phyloP scores from a whole-genome alignment of 1,140 invertebrate species.

The Drosophila biarmipes region DNA sequence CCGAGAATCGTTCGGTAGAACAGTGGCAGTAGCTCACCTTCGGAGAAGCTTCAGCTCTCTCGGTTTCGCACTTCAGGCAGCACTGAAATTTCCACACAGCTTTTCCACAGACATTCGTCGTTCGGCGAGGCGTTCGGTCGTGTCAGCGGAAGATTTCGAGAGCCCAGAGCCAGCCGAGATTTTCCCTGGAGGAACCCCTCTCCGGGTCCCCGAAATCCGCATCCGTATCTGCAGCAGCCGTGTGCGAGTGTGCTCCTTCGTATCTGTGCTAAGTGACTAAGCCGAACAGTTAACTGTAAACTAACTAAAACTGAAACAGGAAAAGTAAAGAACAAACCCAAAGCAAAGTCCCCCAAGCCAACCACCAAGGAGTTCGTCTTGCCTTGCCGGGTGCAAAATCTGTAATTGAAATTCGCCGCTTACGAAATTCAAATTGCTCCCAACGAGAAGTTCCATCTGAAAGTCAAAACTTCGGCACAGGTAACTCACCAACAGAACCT shows the following conservation, averaged over 20 bases:
- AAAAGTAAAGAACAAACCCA: slow-evolving; percentile 8
- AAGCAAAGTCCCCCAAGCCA: slow-evolving; percentile 5
- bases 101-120: slow-evolving; percentile 76
- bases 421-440: slow-evolving; percentile 51
- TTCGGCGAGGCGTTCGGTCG: slow-evolving; percentile 70
- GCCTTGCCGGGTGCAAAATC: slow-evolving; percentile 64
- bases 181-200: slow-evolving; percentile 26
- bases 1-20: slow-evolving; percentile 25
- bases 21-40: slow-evolving; percentile 68
- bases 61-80: slow-evolving; percentile 42
- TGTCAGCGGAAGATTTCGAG: slow-evolving; percentile 17
- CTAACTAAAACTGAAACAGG: slow-evolving; percentile 13
- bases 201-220: slow-evolving; percentile 29
- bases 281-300: slow-evolving; percentile 35
- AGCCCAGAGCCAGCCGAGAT: neutral
- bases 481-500: slow-evolving; percentile 43
- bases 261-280: slow-evolving; percentile 48
- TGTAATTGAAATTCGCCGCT: slow-evolving; percentile 71
- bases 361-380: slow-evolving; percentile 12
- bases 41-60: slow-evolving; percentile 21
- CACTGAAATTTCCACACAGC: slow-evolving; percentile 70
- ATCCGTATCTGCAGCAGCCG: slow-evolving; percentile 14
- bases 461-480: slow-evolving; percentile 67
- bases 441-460: slow-evolving; percentile 53
- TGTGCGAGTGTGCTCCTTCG: slow-evolving; percentile 23